Base-by-base conservation (phyloP, 2,113 vertebrate genomes). In the Pterocles orientalis region DNA sequence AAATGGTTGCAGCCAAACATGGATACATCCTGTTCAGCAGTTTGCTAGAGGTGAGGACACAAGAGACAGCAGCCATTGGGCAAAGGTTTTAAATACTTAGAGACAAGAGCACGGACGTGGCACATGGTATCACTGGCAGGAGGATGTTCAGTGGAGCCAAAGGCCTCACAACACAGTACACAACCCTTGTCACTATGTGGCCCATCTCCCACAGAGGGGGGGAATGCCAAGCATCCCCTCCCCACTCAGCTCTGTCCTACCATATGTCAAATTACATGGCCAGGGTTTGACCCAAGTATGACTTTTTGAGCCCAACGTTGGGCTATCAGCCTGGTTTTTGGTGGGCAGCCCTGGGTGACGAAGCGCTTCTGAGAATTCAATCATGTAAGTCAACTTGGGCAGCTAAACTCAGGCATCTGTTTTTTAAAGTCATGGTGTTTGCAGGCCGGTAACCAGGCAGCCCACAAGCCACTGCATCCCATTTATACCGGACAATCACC, bases 1-100 rank as follows among this genome's bases (percentile, higher is more conserved):
- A 98, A 2, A 97, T 98, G 6, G 94, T 99, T 92, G 99, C 98
- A 60, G 91, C 95, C 50, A 94, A 75, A 51, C 95, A 98, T 2
- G 99, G 99, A 15, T 99, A 99, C 56, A 75, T 48, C 91, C 98
- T 97, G 43, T 99, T 99, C 95, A 98, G 82, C 97, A 98, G 97
- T 53, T 97, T 99, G 50, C 92, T 99, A 15, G 95, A 99, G 99
- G 99, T 99, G 94, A 98, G 96, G 36, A 36, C 45, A 28, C 6
- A 6, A 28, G 20, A 34, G 24, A 50, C 8, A 33, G 23, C 4
- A 90, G 19, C 33, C 15, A 21, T 2, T 10, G 18, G 19, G 9
- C 5, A 85, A 69, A 77, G 25, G 26, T 28, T 90, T 68, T 39
- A 64, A 69, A 34, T 8, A 25, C 1, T 8, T 31, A 2, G 62